phyloP scores from a whole-genome alignment of 2,113 vertebrate genomes.

The Ellobius talpinus region DNA sequence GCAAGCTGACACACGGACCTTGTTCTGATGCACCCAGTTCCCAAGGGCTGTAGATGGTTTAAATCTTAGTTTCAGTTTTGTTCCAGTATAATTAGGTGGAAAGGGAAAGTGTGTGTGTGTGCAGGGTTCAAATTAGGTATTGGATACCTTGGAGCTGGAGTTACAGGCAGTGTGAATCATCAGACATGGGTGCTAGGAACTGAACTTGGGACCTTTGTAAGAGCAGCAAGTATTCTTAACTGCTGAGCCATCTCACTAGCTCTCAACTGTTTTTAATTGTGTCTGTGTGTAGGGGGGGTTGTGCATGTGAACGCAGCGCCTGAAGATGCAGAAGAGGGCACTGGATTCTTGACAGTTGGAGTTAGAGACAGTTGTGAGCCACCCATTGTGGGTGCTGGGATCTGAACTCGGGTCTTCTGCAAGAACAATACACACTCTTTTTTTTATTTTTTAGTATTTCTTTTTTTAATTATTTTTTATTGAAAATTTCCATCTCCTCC shows the following conservation, averaged over 20 bases:
- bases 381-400: not conserved
- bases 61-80: not conserved
- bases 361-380: not conserved
- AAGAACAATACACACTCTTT: not conserved
- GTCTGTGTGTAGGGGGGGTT: not conserved
- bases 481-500: no score
- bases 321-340: not conserved
- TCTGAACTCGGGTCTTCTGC: not conserved
- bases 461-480: no score
- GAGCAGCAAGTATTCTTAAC: not conserved
- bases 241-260: not conserved
- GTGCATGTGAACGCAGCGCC: not conserved
- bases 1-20: not conserved
- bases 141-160: not conserved
- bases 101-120: not conserved
- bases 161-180: not conserved
- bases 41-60: not conserved
- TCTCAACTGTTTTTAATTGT: not conserved
- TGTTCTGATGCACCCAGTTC: not conserved
- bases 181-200: not conserved
- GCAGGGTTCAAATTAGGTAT: no score
- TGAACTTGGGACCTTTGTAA: not conserved
- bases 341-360: not conserved
- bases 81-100: not conserved
- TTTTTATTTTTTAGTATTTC: no score